phyloP scores from a whole-genome alignment of 2,797 vertebrate genomes.

The Pangasius mekongensis region DNA sequence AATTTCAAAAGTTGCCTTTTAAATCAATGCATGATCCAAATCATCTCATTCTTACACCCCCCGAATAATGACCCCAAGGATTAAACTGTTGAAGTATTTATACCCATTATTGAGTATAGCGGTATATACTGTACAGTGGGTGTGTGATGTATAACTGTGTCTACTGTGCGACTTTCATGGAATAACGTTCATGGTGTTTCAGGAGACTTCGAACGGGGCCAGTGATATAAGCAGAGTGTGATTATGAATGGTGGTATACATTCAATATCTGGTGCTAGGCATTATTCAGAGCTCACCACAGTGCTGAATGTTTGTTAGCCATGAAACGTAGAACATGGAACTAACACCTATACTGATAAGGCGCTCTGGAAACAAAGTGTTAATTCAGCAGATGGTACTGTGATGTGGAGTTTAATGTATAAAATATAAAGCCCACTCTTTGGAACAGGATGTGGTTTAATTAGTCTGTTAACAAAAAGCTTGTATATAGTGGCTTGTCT shows the following conservation, averaged over 20 bases:
- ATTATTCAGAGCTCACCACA: background rate
- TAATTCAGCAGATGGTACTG: background rate
- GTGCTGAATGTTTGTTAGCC: background rate
- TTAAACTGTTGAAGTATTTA: background rate
- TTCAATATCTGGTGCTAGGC: background rate
- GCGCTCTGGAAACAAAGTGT: background rate
- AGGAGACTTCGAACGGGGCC: background rate
- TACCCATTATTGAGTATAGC: background rate
- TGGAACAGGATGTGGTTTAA: background rate
- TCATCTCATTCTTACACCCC: background rate
- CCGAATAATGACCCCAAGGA: background rate
- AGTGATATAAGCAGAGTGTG: background rate
- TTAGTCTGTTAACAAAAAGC: background rate
- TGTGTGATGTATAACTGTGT: background rate
- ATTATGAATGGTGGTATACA: background rate
- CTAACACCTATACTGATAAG: background rate
- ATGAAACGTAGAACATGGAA: background rate
- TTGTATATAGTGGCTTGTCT: background rate
- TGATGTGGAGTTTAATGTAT: background rate
- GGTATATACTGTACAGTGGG: background rate
- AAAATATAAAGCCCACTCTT: background rate
- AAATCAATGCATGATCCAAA: background rate
- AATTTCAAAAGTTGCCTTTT: background rate
- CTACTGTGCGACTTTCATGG: background rate
- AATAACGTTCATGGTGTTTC: background rate